Conservation (phyloP, 2,888 invertebrate genomes). For the Eupithecia insigniata region DNA sequence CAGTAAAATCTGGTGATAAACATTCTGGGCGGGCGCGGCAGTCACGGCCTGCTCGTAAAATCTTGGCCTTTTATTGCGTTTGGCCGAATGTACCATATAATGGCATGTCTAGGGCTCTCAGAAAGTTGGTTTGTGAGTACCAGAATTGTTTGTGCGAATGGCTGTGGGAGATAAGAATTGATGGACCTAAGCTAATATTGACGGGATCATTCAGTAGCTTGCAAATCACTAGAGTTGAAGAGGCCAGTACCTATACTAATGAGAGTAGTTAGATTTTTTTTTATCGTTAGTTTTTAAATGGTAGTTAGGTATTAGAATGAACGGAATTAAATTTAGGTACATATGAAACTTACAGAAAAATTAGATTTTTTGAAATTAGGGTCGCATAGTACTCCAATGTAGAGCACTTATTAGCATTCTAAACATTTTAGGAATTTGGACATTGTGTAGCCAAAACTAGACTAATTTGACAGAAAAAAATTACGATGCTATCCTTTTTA, state of each 20-base stretch:
- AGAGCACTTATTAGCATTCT: too few species aligned
- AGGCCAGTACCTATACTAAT: background rate
- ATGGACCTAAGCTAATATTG: conserved; percentile 45
- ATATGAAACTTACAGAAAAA: too few species aligned
- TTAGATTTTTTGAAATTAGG: too few species aligned
- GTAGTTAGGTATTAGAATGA: too few species aligned
- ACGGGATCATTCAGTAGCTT: conserved; percentile 6
- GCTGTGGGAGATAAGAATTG: conserved; percentile 43
- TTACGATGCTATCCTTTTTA: too few species aligned
- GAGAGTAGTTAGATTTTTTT: too few species aligned
- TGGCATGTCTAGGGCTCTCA: conserved; percentile 57
- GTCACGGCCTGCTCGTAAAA: conserved; percentile 70
- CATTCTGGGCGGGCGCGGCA: conserved; percentile 49
- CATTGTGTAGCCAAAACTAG: too few species aligned
- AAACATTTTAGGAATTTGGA: too few species aligned
- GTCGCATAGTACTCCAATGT: too few species aligned
- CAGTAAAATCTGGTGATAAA: conserved; percentile 66
- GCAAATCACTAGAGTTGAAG: background rate
- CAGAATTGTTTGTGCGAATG: conserved; percentile 48
- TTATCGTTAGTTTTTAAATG: too few species aligned
- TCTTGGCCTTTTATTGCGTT: conserved; percentile 68
- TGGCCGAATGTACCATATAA: conserved; percentile 67
- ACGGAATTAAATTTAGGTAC: too few species aligned
- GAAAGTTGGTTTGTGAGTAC: conserved; percentile 57
- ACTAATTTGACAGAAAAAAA: too few species aligned